A percentile compares a stretch with the other conserved stretches of the same genome.
phyloP scores from a whole-genome alignment of 2,888 invertebrate genomes.

The Metallyticus violacea region DNA sequence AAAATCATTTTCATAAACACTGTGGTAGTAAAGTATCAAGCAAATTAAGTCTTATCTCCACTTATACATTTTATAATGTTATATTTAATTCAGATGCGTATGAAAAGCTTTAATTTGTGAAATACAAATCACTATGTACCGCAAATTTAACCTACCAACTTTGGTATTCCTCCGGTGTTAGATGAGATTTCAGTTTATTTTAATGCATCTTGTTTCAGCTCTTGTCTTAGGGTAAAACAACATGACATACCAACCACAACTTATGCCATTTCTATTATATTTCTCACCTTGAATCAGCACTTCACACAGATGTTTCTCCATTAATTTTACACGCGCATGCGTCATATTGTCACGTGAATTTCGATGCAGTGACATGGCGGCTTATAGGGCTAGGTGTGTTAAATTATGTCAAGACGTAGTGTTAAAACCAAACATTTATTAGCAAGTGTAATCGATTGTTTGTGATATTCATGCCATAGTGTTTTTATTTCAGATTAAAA shows the following conservation, averaged over 20 bases:
- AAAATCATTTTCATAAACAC: not conserved
- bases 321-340: slow-evolving; percentile 10
- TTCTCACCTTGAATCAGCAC: not conserved
- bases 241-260: not conserved
- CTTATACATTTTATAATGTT: not conserved
- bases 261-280: not conserved
- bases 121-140: not conserved
- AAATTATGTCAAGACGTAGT: slow-evolving; percentile 19
- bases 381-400: slow-evolving; percentile 41
- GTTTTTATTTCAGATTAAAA: slow-evolving; percentile 62
- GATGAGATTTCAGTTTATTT: not conserved
- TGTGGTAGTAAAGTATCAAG: not conserved
- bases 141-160: not conserved
- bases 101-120: not conserved
- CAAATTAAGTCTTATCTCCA: not conserved
- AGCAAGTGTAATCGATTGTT: slow-evolving; percentile 5
- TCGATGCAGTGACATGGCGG: slow-evolving; percentile 37
- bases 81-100: not conserved
- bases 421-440: slow-evolving; percentile 24
- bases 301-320: slow-evolving; percentile 19
- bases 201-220: not conserved
- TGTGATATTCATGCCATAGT: slow-evolving; percentile 11
- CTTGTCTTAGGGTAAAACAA: not conserved
- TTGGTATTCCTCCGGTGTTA: not conserved
- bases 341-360: not conserved